Base-by-base conservation (phyloP, 2,888 invertebrate genomes). In the Euzophera pinguis region DNA sequence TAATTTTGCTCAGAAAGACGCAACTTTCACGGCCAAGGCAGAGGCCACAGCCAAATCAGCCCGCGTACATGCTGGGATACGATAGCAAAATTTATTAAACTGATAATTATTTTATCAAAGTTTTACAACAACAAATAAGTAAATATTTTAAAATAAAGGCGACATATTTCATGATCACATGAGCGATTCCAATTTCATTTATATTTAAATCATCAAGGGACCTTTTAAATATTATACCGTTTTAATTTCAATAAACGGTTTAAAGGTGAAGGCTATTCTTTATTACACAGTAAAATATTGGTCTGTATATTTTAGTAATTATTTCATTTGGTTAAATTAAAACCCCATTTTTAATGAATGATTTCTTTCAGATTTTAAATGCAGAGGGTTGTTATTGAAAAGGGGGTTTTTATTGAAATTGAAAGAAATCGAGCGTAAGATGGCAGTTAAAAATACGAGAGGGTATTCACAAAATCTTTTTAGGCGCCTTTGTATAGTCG, bases 341-440 rank as follows among this genome's bases (percentile, higher is more conserved):
- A 10, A 34, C 29, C 45, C 29, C 64, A 70, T 67, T 67, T 38
- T 39, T 39, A 8, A 39, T 39, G 67, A 66, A 71, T 72, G 68
- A 68, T 64, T 51, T 58, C 71, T 69, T 76, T 73, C 69, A 68
- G 74, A 74, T 73, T 75, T 72, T 65, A 65, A 70, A 69, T 71
- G 69, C 62, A 66, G 65, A 61, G 78, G 75, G 76, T 73, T 76
- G 76, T 75, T 80, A 79, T 81, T 81, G 78, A 79, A 76, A 78
- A 78, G 73, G 65, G 32, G 3, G 62, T 32, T 67, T 72, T 71
- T 74, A 73, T 75, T 78, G 70, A 75, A 79, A 72, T 64, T 64
- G 62, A 58, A 61, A 70, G 73, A 75, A 82, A 77, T 77, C 71
- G 66, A 67, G 69, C 68, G 65, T 73, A 69, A 72, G 61, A 66